phyloP scores from a whole-genome alignment of 1,140 invertebrate genomes.

The Anastrepha obliqua region DNA sequence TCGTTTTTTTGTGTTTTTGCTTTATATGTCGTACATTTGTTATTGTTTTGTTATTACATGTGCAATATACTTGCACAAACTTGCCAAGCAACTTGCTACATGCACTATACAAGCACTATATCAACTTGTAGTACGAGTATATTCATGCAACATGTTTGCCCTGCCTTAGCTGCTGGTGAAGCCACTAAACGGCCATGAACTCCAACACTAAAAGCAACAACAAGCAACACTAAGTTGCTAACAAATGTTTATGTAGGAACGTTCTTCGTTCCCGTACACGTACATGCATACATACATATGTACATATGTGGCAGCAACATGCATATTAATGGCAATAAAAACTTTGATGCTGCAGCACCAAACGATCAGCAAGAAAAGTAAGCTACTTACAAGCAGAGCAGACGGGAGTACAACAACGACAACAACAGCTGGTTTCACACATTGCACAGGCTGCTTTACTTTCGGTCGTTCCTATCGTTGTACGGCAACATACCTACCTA shows the following conservation, averaged over 20 bases:
- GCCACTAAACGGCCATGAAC: constrained; percentile 50
- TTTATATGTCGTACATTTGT: constrained; percentile 31
- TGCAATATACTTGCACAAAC: constrained; percentile 39
- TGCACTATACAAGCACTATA: constrained; percentile 13
- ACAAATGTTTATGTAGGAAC: neutral
- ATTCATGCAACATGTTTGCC: constrained; percentile 30
- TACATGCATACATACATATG: neutral
- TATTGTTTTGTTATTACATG: constrained; percentile 45
- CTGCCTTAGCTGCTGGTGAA: neutral
- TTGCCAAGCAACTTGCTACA: constrained; percentile 22
- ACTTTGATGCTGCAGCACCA: constrained; percentile 14
- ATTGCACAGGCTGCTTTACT: too few relatives aligned
- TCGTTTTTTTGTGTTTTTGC: neutral
- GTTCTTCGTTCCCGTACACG: neutral
- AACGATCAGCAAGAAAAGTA: constrained; percentile 37
- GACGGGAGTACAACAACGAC: neutral
- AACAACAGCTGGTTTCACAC: neutral
- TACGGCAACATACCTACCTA: too few relatives aligned
- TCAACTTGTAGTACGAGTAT: constrained; percentile 33
- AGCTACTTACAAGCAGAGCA: constrained; percentile 27
- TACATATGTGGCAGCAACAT: constrained; percentile 20
- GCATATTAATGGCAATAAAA: constrained; percentile 48
- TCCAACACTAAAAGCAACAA: constrained; percentile 14
- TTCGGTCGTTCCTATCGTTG: too few relatives aligned
- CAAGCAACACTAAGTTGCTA: constrained; percentile 16